Evolutionary conservation across 2,888 invertebrate genomes (phyloP).

Genomic region (Tenthredo notha): DNA sequence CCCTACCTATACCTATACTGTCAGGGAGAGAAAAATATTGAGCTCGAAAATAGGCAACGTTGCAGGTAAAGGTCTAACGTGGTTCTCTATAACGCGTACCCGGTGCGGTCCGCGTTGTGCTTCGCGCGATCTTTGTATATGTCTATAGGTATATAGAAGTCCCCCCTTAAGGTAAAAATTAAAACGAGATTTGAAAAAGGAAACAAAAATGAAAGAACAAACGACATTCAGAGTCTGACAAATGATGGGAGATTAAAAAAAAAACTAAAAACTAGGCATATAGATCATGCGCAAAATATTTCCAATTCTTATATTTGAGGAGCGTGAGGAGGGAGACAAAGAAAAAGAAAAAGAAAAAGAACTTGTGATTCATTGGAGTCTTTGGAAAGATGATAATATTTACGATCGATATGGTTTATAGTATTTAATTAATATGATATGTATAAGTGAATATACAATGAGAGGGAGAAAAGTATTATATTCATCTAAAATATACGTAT

Average conservation of each 20-base stretch:
- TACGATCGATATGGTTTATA: not conserved
- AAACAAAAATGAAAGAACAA: too few species aligned
- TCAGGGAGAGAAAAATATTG: constrained; percentile 38
- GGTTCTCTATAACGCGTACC: not conserved
- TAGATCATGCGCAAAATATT: not conserved
- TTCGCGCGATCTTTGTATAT: not conserved
- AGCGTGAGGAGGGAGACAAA: not conserved
- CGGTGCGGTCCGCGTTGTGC: not conserved
- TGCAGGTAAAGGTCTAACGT: constrained; percentile 62
- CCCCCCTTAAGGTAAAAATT: not conserved
- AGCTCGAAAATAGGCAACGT: constrained; percentile 73
- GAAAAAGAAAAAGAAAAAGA: not conserved
- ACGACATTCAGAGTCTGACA: not conserved
- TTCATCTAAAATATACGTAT: not conserved
- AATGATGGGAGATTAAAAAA: not conserved
- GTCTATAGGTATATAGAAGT: not conserved
- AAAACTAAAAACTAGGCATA: too few species aligned
- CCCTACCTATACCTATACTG: constrained; percentile 13
- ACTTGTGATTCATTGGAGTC: not conserved
- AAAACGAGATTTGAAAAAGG: not conserved
- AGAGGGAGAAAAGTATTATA: not conserved
- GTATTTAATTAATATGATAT: not conserved
- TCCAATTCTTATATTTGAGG: not conserved
- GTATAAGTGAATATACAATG: not conserved
- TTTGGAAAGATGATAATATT: not conserved